Evolutionary conservation across 1,140 invertebrate genomes (phyloP).

Genomic region (Theocolax elegans): DNA sequence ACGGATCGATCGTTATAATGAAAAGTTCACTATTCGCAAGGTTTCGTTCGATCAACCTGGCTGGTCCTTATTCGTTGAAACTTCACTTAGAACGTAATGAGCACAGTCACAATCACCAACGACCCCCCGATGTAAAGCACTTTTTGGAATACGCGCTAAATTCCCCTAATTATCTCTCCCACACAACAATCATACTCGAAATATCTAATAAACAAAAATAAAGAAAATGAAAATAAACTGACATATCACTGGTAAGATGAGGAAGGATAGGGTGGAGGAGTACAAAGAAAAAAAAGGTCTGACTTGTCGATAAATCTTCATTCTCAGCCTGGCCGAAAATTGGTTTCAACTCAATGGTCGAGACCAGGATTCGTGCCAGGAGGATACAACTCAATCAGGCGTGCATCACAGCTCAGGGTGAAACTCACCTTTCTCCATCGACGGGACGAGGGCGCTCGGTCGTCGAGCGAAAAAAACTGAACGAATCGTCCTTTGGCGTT

Average conservation of each 20-base stretch:
- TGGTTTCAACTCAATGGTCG: too few species aligned
- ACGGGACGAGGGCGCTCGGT: conserved; percentile 26
- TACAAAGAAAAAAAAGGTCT: too few species aligned
- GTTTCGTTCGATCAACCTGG: not conserved
- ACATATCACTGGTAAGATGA: too few species aligned
- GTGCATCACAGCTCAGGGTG: too few species aligned
- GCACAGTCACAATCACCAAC: conserved; percentile 21
- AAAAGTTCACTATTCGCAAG: conserved; percentile 1
- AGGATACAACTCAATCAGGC: too few species aligned
- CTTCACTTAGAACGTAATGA: conserved; percentile 17
- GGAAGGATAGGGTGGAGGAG: too few species aligned
- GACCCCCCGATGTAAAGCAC: conserved; percentile 1
- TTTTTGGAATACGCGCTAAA: not conserved
- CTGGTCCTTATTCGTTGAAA: not conserved
- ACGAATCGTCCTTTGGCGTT: not conserved
- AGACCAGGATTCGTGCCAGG: too few species aligned
- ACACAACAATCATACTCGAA: not conserved
- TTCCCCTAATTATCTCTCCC: not conserved
- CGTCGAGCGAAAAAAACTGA: conserved; percentile 26
- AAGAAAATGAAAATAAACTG: not conserved
- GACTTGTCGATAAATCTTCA: too few species aligned
- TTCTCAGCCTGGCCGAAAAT: too few species aligned
- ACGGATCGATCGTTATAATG: too few species aligned
- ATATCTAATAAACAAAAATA: not conserved
- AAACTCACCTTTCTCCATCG: conserved; percentile 43